These are phyloP conservation scores for Odontophorus gujanensis DNA, from an alignment of 2,113 vertebrate species.

Conservation along the genomic window DNA sequence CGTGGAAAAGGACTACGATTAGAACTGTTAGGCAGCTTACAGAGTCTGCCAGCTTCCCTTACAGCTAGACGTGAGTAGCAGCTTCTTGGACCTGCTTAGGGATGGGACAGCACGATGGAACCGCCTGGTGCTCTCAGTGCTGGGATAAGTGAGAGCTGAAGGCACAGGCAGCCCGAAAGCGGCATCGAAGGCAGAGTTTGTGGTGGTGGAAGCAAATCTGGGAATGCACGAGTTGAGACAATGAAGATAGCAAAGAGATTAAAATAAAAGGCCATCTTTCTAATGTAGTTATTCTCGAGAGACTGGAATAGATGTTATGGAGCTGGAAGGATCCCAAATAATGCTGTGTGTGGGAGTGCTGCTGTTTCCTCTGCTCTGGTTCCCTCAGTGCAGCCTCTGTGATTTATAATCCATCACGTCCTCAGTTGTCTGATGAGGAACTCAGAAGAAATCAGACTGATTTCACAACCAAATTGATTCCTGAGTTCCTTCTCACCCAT, in stretches of 20 bases:
- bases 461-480: constrained; percentile 10
- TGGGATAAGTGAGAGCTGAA: background rate
- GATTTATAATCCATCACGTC: background rate
- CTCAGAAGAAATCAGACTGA: constrained; percentile 10
- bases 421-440: background rate
- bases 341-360: background rate
- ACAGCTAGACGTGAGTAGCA: background rate
- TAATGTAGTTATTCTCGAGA: background rate
- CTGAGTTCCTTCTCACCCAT: background rate
- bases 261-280: background rate
- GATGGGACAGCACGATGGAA: background rate
- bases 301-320: background rate
- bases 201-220: background rate
- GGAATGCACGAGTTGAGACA: background rate
- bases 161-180: background rate
- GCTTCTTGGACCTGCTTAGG: background rate
- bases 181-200: background rate
- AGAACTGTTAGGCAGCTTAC: background rate
- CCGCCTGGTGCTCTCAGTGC: background rate
- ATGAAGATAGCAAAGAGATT: background rate
- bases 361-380: background rate
- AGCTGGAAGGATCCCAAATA: background rate
- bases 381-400: background rate
- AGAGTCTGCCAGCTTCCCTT: background rate
- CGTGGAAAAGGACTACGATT: background rate